Evolutionary conservation across 1,140 invertebrate species (phyloP), one percentile per base, ranked within the genome.

Genomic region (Drosophila orosa): DNA sequence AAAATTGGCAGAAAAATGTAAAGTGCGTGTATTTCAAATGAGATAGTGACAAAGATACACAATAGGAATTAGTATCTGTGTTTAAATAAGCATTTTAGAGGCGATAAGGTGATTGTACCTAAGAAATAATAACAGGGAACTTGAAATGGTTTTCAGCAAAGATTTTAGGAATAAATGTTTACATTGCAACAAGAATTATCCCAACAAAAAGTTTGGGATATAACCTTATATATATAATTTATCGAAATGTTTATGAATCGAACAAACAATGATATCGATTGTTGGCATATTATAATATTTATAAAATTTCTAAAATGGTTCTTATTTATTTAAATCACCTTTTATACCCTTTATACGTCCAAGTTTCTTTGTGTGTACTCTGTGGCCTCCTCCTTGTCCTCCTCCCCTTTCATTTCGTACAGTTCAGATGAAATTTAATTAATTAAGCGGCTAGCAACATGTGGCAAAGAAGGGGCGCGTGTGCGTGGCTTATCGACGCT

Each of bases 371-470:
- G 1, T 4, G 55, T 63, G 63, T 66, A 65, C 13, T 19, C 22
- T 50, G 15, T 22, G 13, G 25, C 39, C 58, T 68, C 6, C 17
- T 19, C 6, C 12, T 13, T 31, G 13, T n/a, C 33, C 61, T 65
- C 45, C 24, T 47, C 9, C 24, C 44, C 54, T 74, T 77, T 39
- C 58, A 74, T 77, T 81, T 63, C 24, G 25, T 62, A 50, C 45
- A 56, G 22, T 79, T 71, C 65, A 55, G 35, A 65, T 54, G 76
- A 84, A 84, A 84, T 76, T 74, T 54, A 44, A 74, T 82, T 76
- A 84, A 80, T 83, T 80, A 84, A 67, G 42, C 60, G 39, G 39
- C 54, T 55, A 50, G 44, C 37, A 61, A 76, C 59, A 76, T 74
- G 71, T 74, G 45, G 24, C 42, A 37, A 42, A 42, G 44, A 57